These are phyloP conservation scores for Onychostruthus taczanowskii DNA, from an alignment of 2,113 vertebrate genomes.

Conservation along the genomic window DNA sequence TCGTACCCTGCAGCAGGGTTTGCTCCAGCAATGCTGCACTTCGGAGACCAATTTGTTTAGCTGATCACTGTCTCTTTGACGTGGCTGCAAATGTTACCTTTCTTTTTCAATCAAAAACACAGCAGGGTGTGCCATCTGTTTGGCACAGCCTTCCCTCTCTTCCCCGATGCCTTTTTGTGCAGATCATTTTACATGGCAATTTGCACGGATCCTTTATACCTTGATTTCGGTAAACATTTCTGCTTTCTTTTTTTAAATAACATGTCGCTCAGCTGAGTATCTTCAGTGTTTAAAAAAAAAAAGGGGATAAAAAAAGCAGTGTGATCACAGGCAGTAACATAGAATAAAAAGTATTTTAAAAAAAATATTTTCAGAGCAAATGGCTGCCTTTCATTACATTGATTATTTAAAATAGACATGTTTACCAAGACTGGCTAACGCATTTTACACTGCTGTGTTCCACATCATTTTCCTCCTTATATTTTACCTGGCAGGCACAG, in stretches of 20 bases:
- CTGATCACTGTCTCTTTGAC: constrained; percentile 87
- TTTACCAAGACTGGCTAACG: constrained; percentile 64
- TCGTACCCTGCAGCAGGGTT: constrained; percentile 74
- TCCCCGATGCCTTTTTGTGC: constrained; percentile 84
- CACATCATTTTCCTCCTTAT: constrained; percentile 57
- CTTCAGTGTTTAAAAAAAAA: constrained; percentile 16
- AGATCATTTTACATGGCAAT: constrained; percentile 83
- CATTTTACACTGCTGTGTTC: constrained; percentile 29
- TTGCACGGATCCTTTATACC: constrained; percentile 76
- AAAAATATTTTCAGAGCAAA: constrained; percentile 64
- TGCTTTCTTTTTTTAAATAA: constrained; percentile 50
- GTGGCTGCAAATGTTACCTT: constrained; percentile 93
- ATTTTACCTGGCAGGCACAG: constrained; percentile 55
- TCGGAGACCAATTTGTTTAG: constrained; percentile 91
- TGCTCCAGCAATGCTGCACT: constrained; percentile 84
- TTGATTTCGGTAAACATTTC: constrained; percentile 76
- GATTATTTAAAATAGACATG: constrained; percentile 75
- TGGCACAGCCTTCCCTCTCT: constrained; percentile 79
- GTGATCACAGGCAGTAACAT: not conserved
- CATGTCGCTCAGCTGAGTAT: constrained; percentile 18
- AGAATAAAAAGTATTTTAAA: constrained; percentile 32
- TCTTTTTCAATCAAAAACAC: constrained; percentile 93
- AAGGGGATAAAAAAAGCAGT: not conserved
- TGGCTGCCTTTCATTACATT: constrained; percentile 64
- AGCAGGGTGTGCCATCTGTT: constrained; percentile 95